Evolutionary conservation across 2,888 invertebrate species (phyloP).

Genomic region (Apamea crenata): DNA sequence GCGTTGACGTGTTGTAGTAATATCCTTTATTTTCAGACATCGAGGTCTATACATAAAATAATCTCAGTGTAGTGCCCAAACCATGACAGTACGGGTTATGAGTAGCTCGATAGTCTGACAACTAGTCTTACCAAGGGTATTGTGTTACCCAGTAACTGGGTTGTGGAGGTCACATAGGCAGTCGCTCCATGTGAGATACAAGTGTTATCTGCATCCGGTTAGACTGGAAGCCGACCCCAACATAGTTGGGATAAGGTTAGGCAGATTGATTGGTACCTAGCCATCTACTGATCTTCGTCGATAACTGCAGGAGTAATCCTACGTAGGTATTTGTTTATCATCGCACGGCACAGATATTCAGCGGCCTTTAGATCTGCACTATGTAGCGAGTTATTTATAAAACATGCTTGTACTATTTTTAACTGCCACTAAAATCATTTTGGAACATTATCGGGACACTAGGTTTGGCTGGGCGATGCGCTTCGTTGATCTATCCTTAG

Average conservation of each 20-base stretch:
- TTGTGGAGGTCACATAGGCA: not conserved
- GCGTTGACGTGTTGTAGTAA: no score
- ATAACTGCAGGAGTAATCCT: slow-evolving; percentile 4
- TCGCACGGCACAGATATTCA: slow-evolving; percentile 52
- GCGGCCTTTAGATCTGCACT: slow-evolving; percentile 58
- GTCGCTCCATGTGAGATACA: not conserved
- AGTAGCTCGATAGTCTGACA: no score
- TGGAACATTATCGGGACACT: slow-evolving; percentile 49
- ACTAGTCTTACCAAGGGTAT: not conserved
- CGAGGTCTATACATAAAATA: no score
- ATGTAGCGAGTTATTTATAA: slow-evolving; percentile 57
- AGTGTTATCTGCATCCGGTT: not conserved
- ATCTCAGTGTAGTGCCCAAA: not conserved
- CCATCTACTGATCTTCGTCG: not conserved
- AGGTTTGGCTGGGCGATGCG: not conserved
- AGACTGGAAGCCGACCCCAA: not conserved
- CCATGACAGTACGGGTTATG: no score
- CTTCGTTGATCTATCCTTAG: not conserved
- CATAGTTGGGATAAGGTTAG: not conserved
- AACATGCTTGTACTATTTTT: slow-evolving; percentile 56
- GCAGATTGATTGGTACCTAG: not conserved
- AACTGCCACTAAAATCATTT: slow-evolving; percentile 57
- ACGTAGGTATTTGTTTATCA: slow-evolving; percentile 41
- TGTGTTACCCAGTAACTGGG: not conserved
- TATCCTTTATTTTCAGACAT: not conserved